phyloP scores from a whole-genome alignment of 2,888 invertebrate species.

The Andrena trimmerana region DNA sequence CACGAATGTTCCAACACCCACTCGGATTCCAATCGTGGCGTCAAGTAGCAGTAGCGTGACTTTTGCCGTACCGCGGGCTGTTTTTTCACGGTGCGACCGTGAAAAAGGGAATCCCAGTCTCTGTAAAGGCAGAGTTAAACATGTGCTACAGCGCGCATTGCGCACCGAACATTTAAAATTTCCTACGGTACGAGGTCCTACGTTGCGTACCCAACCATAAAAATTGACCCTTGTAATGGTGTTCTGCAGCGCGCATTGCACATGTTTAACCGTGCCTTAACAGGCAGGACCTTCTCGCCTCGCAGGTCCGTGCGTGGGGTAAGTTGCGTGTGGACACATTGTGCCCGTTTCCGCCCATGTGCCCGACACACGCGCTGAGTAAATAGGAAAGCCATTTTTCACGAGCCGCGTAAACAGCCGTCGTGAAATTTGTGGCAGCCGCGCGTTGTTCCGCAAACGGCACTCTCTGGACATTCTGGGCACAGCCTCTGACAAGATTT shows the following conservation, averaged over 20 bases:
- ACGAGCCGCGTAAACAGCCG: constrained; percentile 59
- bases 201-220: no score
- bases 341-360: constrained; percentile 65
- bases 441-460: constrained; percentile 45
- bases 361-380: constrained; percentile 58
- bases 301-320: constrained; percentile 5
- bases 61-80: background rate
- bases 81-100: constrained; percentile 13
- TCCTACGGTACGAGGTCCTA: no score
- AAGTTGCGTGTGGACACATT: constrained; percentile 33
- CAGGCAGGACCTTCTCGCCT: background rate
- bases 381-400: constrained; percentile 67
- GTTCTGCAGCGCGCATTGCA: no score
- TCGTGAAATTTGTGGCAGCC: constrained; percentile 46
- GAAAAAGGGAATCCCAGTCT: background rate
- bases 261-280: no score
- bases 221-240: no score
- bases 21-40: background rate
- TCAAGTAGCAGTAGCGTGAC: constrained; percentile 19
- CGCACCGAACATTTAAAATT: no score
- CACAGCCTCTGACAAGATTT: constrained; percentile 49
- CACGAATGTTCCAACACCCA: constrained; percentile 40
- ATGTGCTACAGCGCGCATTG: no score
- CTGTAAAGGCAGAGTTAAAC: background rate
- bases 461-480: constrained; percentile 28